phyloP scores from a whole-genome alignment of 1,140 invertebrate genomes.

The Papilio polytes region DNA sequence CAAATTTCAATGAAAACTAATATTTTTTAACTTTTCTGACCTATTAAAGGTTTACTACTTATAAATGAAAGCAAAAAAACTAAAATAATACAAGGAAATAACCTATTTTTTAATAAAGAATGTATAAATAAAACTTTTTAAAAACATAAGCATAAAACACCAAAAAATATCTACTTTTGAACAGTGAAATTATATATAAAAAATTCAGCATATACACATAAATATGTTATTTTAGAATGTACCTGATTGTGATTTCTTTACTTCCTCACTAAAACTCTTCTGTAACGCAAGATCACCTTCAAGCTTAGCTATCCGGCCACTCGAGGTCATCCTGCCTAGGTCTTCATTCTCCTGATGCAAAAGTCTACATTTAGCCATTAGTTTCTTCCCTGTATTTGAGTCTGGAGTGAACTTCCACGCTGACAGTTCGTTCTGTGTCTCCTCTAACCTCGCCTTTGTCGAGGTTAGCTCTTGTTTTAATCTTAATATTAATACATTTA shows the following conservation, averaged over 20 bases:
- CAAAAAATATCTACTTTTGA: neutral
- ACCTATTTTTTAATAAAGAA: neutral
- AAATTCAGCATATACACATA: neutral
- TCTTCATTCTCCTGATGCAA: conserved; percentile 99
- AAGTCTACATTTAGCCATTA: conserved; percentile 98
- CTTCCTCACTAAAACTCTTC: conserved; percentile 97
- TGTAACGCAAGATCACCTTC: conserved; percentile 98
- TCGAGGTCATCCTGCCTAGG: conserved; percentile 97
- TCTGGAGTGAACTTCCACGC: conserved; percentile 99
- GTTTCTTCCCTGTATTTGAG: conserved; percentile 97
- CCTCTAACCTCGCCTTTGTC: conserved; percentile 95
- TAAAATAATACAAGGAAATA: neutral
- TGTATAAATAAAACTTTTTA: neutral
- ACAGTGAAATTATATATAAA: neutral
- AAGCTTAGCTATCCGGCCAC: conserved; percentile 96
- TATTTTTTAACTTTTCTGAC: no score
- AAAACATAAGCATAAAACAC: neutral
- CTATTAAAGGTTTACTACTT: no score
- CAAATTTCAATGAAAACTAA: no score
- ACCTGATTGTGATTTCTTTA: conserved; percentile 98
- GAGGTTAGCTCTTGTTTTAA: conserved; percentile 95
- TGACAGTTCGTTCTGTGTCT: conserved; percentile 98
- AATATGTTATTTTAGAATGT: conserved; percentile 49
- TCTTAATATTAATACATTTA: conserved; percentile 96
- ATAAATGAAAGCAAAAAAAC: neutral